Percentiles rank a stretch among this genome's conserved stretches.
phyloP scores from a whole-genome alignment of 2,113 vertebrate genomes.

The Centropus unirufus region DNA sequence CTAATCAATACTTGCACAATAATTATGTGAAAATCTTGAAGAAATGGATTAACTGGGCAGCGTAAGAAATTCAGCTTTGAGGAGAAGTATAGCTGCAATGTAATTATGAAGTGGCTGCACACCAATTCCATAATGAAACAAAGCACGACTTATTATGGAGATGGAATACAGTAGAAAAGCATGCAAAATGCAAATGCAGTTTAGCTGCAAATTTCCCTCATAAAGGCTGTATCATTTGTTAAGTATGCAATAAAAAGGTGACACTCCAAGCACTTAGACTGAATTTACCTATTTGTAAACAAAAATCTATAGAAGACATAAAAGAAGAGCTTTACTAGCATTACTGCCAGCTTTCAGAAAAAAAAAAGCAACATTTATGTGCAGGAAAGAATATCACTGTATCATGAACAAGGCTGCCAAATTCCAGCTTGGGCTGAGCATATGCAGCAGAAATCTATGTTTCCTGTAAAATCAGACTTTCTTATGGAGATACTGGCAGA shows the following conservation, averaged over 20 bases:
- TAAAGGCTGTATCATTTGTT: slow-evolving; percentile 57
- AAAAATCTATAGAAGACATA: slow-evolving; percentile 53
- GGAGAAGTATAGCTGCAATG: slow-evolving; percentile 13
- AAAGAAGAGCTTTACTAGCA: slow-evolving; percentile 23
- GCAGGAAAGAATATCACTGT: background rate
- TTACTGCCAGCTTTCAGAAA: background rate
- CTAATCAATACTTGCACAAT: slow-evolving; percentile 52
- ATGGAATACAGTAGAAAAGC: background rate
- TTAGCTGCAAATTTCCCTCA: slow-evolving; percentile 11
- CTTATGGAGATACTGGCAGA: slow-evolving; percentile 11
- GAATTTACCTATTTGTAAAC: slow-evolving; percentile 64
- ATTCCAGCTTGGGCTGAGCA: slow-evolving; percentile 4
- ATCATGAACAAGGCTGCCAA: background rate
- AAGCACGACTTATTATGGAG: background rate
- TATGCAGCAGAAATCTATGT: slow-evolving; percentile 22
- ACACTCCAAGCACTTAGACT: slow-evolving; percentile 29
- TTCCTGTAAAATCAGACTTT: background rate
- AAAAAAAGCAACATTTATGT: background rate
- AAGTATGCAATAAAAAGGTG: slow-evolving; percentile 55
- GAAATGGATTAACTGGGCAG: slow-evolving; percentile 19
- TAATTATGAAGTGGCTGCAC: slow-evolving; percentile 4
- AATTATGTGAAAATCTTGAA: slow-evolving; percentile 40
- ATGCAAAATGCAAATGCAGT: slow-evolving; percentile 41
- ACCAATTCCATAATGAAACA: slow-evolving; percentile 11
- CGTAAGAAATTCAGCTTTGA: background rate